Evolutionary conservation across 2,888 invertebrate species (phyloP).

Genomic region (Patella caerulea): DNA sequence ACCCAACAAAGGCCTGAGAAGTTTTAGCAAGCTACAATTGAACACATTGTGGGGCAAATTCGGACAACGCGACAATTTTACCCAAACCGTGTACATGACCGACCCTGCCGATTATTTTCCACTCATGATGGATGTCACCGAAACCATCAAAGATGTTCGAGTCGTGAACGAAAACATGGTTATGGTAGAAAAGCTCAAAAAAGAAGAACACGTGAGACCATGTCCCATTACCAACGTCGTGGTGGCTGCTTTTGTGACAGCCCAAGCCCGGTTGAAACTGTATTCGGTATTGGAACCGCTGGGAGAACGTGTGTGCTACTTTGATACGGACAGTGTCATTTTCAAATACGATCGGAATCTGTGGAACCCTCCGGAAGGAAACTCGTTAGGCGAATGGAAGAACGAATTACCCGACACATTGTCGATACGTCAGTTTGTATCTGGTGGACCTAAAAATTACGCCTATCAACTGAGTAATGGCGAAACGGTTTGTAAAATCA

Average conservation of each 20-base stretch:
- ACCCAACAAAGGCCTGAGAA: neutral
- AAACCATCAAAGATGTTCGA: neutral
- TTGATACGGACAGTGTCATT: neutral
- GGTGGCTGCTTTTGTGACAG: neutral
- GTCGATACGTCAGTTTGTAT: neutral
- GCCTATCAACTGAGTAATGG: slow-evolving; percentile 1
- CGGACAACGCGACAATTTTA: neutral
- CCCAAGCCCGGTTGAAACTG: neutral
- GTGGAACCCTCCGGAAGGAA: neutral
- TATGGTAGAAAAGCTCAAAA: neutral
- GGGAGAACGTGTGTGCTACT: neutral
- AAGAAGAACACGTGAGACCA: neutral
- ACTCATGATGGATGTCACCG: neutral
- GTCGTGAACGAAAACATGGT: neutral
- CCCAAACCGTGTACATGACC: neutral
- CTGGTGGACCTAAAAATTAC: slow-evolving; percentile 1
- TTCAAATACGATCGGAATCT: neutral
- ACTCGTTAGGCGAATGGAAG: neutral
- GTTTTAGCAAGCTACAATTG: neutral
- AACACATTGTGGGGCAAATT: neutral
- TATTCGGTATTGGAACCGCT: neutral
- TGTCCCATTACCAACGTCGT: neutral
- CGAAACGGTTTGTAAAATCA: neutral
- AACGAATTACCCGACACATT: neutral
- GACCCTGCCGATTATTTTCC: neutral